Percentiles rank a stretch among this genome's conserved stretches.
These are phyloP conservation scores for Neopipo cinnamomea DNA, from an alignment of 2,113 vertebrate genomes.

Conservation along the genomic window DNA sequence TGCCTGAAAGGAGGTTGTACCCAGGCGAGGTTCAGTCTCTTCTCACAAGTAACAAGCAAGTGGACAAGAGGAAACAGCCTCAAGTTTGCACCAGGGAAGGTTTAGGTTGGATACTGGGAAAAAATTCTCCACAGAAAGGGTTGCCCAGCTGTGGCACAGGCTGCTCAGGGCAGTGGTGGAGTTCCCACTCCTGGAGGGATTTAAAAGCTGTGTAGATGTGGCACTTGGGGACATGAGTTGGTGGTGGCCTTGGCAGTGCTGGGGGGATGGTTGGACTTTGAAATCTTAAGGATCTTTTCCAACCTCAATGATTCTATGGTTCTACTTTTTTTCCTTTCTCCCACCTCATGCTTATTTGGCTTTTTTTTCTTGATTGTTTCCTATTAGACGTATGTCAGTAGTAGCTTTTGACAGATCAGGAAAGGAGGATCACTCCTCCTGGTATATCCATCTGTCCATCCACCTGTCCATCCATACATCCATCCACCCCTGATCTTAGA, in stretches of 20 bases:
- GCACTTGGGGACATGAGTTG: accelerated
- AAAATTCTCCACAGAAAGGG: background rate
- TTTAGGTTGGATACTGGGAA: background rate
- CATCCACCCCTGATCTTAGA: background rate
- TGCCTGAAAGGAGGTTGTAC: background rate
- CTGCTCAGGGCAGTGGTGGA: background rate
- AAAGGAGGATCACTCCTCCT: background rate
- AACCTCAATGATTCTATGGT: background rate
- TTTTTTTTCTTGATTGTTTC: background rate
- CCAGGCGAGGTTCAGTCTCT: background rate
- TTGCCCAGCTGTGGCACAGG: background rate
- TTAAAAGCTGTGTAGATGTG: background rate
- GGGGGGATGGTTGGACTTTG: background rate
- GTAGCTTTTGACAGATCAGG: background rate
- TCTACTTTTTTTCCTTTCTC: background rate
- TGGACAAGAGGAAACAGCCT: background rate
- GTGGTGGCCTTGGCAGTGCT: background rate
- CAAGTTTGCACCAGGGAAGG: background rate
- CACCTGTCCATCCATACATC: background rate
- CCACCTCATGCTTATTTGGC: background rate
- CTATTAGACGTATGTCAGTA: background rate
- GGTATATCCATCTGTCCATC: background rate
- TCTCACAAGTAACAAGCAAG: background rate
- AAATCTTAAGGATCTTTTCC: background rate
- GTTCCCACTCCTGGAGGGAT: background rate